Percentiles rank a stretch among this genome's conserved stretches.
These are phyloP conservation scores for Dicycla oo DNA, from an alignment of 2,888 invertebrate species.

Conservation along the genomic window DNA sequence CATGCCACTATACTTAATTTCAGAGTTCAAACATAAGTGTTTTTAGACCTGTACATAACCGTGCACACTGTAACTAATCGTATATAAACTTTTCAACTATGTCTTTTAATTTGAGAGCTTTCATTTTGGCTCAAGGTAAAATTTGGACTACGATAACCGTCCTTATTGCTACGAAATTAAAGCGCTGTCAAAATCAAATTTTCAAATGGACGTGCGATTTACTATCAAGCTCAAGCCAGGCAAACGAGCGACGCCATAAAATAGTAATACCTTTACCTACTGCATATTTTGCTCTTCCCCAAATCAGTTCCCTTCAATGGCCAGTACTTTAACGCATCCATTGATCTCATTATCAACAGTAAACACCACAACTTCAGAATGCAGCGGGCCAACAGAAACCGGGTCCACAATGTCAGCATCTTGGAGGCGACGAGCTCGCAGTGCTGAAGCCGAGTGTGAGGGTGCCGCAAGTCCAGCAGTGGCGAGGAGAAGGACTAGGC, in stretches of 20 bases:
- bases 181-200: neutral
- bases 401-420: slow-evolving; percentile 80
- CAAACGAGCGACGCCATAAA: neutral
- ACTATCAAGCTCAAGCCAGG: neutral
- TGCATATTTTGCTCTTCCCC: neutral
- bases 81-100: neutral
- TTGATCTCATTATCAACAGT: slow-evolving; percentile 62
- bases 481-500: slow-evolving; percentile 93
- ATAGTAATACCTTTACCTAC: no score
- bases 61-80: no score
- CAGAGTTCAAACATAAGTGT: no score
- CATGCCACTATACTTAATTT: no score
- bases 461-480: slow-evolving; percentile 81
- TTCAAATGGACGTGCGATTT: neutral
- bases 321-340: no score
- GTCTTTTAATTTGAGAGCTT: neutral
- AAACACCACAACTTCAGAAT: slow-evolving; percentile 86
- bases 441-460: slow-evolving; percentile 79
- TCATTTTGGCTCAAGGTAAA: no score
- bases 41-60: no score
- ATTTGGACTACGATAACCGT: no score
- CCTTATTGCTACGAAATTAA: neutral
- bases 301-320: neutral
- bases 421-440: slow-evolving; percentile 82
- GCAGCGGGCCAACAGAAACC: slow-evolving; percentile 82